phyloP scores from a whole-genome alignment of 2,113 vertebrate genomes.

The Pongo pygmaeus region DNA sequence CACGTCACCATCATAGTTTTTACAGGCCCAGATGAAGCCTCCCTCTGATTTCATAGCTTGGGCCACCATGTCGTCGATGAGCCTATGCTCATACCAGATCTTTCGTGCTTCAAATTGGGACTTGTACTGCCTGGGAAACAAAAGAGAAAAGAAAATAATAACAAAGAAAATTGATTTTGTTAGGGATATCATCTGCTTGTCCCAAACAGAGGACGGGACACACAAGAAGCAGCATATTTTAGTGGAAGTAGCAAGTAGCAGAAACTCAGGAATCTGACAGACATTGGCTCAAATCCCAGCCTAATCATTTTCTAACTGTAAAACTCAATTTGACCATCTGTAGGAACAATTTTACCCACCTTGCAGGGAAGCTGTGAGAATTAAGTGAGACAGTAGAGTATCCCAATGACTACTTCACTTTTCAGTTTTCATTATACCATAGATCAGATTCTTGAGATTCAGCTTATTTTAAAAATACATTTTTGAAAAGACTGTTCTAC shows the following conservation, averaged over 20 bases:
- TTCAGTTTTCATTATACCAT: background rate
- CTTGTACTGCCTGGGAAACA: conserved; percentile 90
- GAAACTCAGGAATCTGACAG: background rate
- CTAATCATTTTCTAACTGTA: background rate
- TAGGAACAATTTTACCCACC: background rate
- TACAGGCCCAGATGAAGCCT: conserved; percentile 99
- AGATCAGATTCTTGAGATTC: background rate
- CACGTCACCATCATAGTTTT: conserved; percentile 99
- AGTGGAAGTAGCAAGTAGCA: background rate
- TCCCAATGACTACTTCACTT: background rate
- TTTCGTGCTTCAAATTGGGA: conserved; percentile 93
- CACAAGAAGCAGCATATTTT: background rate
- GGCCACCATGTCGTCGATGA: conserved; percentile 99
- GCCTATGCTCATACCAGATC: conserved; percentile 98
- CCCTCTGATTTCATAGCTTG: conserved; percentile 98
- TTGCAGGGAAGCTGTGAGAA: background rate
- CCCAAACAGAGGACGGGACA: background rate
- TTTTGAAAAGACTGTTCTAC: background rate
- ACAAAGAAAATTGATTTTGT: background rate
- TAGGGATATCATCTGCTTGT: background rate
- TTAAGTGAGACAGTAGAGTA: background rate
- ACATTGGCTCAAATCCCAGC: background rate
- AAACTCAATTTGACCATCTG: background rate
- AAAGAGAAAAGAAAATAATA: background rate
- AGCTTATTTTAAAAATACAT: background rate